Base-by-base conservation (phyloP, 2,113 vertebrate genomes). In the Oncorhynchus gorbuscha region DNA sequence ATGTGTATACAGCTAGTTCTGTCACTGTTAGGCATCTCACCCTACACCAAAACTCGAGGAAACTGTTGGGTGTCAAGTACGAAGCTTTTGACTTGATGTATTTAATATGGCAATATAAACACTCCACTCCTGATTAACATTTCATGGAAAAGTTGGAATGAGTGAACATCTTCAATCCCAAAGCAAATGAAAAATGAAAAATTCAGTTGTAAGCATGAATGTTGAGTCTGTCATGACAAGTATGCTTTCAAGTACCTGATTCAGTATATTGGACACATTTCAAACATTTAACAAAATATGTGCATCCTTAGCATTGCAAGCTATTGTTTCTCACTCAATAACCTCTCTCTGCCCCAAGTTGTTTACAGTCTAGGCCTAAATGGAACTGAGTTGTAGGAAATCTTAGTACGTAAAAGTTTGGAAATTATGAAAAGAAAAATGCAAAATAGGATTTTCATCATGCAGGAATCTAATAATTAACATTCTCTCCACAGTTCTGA, bases 401-500 rank as follows among this genome's bases (percentile, higher is more conserved):
- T 48, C 12, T 65, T 39, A 32, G n/a, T 22, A 8, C 28, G 64
- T 4, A 73, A 62, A 48, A 24, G 12, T 61, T 74, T 16, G 30
- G 55, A 72, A 77, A 79, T 83, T 77, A 32, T 62, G 18, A 26
- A 72, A 77, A 64, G 75, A 70, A 20, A 61, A 83, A 90, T 84
- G 84, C 76, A 89, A 92, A 90, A 85, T 62, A 83, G 83, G 72
- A 30, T 84, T 80, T 85, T 87, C 84, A 88, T 85, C 87, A 78
- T 78, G 77, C 83, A 69, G 80, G 77, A 81, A 77, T 45, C 51
- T 55, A 82, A 86, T 87, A 89, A 93, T 93, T 92, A 90, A 86
- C 81, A 93, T 93, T 91, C 90, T 78, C 79, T 81, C 78, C 88
- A 88, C 90, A 92, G 85, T 90, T 87, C 80, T 83, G 85, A 86